Evolutionary conservation across 2,797 vertebrate genomes (phyloP).

Genomic region (Momotus momota): DNA sequence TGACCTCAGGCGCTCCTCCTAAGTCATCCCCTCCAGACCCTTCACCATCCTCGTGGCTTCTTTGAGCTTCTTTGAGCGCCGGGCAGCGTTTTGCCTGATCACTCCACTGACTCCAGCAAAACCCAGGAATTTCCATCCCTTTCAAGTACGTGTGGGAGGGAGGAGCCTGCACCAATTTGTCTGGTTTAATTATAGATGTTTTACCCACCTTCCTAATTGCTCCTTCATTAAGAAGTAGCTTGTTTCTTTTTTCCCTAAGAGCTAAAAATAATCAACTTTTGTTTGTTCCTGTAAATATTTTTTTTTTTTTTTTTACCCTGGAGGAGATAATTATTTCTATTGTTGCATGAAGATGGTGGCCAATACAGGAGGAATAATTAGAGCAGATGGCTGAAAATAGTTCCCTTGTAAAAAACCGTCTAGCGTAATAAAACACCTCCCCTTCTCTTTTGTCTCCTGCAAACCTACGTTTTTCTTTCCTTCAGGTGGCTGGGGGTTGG

Average conservation of each 20-base stretch:
- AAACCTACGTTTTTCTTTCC: constrained; percentile 64
- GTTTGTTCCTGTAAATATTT: constrained; percentile 78
- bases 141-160: not conserved
- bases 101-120: not conserved
- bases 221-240: constrained; percentile 73
- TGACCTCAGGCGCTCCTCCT: too few relatives aligned
- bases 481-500: constrained; percentile 68
- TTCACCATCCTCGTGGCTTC: too few relatives aligned
- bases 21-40: too few relatives aligned
- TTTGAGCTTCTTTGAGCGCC: not conserved
- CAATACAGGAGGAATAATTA: constrained; percentile 81
- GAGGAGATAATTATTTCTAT: constrained; percentile 83
- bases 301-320: constrained; percentile 70
- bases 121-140: not conserved
- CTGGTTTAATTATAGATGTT: constrained; percentile 72
- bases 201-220: constrained; percentile 77
- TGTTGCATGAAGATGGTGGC: constrained; percentile 79
- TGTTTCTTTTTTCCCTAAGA: constrained; percentile 70
- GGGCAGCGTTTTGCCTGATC: not conserved
- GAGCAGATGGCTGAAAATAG: constrained; percentile 80
- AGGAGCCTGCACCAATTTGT: constrained; percentile 64
- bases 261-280: constrained; percentile 82
- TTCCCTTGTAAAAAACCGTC: constrained; percentile 69
- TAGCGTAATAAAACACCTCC: constrained; percentile 50
- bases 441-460: constrained; percentile 48